A percentile compares a stretch with the other conserved stretches of the same genome.
These are phyloP conservation scores for Beris chalybata DNA, from an alignment of 2,888 invertebrate genomes.

Conservation along the genomic window DNA sequence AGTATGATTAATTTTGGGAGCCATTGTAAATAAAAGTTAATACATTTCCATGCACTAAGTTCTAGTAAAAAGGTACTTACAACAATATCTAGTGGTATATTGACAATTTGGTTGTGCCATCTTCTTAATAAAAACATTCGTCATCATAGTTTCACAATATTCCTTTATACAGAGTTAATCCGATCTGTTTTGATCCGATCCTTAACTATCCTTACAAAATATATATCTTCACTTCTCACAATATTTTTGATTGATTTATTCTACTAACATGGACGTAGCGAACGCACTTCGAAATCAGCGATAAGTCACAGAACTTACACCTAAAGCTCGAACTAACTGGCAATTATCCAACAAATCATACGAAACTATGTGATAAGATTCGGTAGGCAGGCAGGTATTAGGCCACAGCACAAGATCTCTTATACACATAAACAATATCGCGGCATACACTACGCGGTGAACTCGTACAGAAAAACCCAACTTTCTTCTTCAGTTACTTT, in stretches of 20 bases:
- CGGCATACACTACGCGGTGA: slow-evolving; percentile 13
- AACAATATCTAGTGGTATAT: slow-evolving; percentile 57
- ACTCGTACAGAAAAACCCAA: slow-evolving; percentile 20
- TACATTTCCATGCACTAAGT: neutral
- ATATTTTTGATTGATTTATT: slow-evolving; percentile 3
- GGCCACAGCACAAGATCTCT: slow-evolving; percentile 3
- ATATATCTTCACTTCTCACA: neutral
- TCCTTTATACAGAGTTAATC: slow-evolving; percentile 16
- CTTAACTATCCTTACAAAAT: neutral
- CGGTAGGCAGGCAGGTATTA: slow-evolving; percentile 7
- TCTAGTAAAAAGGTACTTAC: slow-evolving; percentile 49
- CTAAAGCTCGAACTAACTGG: slow-evolving; percentile 20
- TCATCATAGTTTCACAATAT: slow-evolving; percentile 30
- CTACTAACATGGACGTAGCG: neutral
- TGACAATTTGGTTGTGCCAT: slow-evolving; percentile 53
- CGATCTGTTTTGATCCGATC: slow-evolving; percentile 24
- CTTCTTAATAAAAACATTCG: slow-evolving; percentile 43
- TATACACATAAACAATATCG: slow-evolving; percentile 4
- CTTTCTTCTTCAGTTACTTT: slow-evolving; percentile 26
- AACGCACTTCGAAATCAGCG: slow-evolving; percentile 13
- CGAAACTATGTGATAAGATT: slow-evolving; percentile 18
- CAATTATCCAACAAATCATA: slow-evolving; percentile 16
- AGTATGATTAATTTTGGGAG: neutral
- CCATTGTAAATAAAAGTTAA: neutral
- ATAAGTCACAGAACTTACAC: slow-evolving; percentile 16